Percentiles rank a stretch among this genome's conserved stretches.
Conservation (phyloP, 2,888 invertebrate genomes). For the Dynastes grantii region DNA sequence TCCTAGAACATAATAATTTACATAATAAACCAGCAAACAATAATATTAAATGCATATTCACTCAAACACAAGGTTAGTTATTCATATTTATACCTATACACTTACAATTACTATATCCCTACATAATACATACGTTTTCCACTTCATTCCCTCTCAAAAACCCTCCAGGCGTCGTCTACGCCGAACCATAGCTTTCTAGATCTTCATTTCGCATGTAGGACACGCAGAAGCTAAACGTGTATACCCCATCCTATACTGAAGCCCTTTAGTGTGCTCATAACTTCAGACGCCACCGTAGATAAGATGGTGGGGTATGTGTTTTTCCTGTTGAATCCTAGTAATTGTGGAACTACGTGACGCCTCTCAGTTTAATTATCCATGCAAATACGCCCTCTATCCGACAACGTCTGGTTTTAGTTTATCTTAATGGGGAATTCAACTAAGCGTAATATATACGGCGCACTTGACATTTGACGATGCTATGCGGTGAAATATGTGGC, state of each 20-base stretch:
- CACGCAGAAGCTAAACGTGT: background rate
- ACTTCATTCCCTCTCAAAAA: no score
- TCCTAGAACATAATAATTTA: no score
- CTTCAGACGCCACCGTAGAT: conserved; percentile 16
- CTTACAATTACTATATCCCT: no score
- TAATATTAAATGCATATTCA: no score
- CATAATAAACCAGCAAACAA: background rate
- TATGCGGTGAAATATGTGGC: background rate
- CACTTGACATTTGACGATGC: conserved; percentile 13
- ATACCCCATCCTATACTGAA: background rate
- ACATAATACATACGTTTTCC: no score
- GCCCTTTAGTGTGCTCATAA: conserved; percentile 11
- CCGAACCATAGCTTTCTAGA: background rate
- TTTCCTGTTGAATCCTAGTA: conserved; percentile 44
- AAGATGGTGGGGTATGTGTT: conserved; percentile 34
- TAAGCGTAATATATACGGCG: background rate
- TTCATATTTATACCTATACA: no score
- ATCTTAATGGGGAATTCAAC: conserved; percentile 14
- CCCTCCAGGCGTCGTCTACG: background rate
- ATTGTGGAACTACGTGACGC: conserved; percentile 42
- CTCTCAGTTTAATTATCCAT: conserved; percentile 37
- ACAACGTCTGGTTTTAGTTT: conserved; percentile 34
- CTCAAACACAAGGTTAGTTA: no score
- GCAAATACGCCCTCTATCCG: conserved; percentile 7
- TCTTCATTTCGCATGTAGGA: conserved; percentile 4